Evolutionary conservation across 2,888 invertebrate species (phyloP).

Genomic region (Napeogenes sylphis): DNA sequence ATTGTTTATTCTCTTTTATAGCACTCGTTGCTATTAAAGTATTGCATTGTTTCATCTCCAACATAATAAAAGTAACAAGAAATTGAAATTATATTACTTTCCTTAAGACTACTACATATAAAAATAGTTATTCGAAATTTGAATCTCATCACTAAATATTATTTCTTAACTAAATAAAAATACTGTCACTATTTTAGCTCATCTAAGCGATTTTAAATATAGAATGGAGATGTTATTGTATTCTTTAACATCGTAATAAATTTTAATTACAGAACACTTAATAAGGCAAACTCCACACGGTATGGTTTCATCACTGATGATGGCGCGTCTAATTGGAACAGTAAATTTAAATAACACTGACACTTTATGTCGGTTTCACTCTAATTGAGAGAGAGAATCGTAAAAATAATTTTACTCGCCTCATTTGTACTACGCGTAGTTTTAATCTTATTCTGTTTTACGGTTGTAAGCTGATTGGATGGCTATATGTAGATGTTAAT

Average conservation of each 20-base stretch:
- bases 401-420: constrained; percentile 75
- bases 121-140: no score
- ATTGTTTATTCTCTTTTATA: constrained; percentile 54
- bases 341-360: constrained; percentile 77
- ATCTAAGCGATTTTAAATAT: constrained; percentile 6
- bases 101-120: no score
- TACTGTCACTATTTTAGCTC: no score
- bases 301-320: constrained; percentile 71
- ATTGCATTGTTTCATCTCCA: constrained; percentile 18
- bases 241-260: constrained; percentile 53
- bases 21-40: constrained; percentile 16
- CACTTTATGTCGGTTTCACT: constrained; percentile 68
- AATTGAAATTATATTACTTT: neutral
- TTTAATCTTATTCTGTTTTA: constrained; percentile 69
- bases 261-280: constrained; percentile 75
- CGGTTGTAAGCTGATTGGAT: constrained; percentile 61
- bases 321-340: constrained; percentile 74
- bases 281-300: constrained; percentile 70
- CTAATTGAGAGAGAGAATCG: constrained; percentile 75
- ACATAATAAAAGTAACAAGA: neutral
- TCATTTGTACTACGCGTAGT: constrained; percentile 70
- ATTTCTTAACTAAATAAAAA: no score
- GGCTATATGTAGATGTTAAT: constrained; percentile 55
- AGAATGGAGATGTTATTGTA: constrained; percentile 37
- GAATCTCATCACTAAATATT: no score